Percentiles rank a stretch among this genome's conserved stretches.
Evolutionary conservation across 1,140 invertebrate species (phyloP).

Genomic region (Sinonovacula constricta): DNA sequence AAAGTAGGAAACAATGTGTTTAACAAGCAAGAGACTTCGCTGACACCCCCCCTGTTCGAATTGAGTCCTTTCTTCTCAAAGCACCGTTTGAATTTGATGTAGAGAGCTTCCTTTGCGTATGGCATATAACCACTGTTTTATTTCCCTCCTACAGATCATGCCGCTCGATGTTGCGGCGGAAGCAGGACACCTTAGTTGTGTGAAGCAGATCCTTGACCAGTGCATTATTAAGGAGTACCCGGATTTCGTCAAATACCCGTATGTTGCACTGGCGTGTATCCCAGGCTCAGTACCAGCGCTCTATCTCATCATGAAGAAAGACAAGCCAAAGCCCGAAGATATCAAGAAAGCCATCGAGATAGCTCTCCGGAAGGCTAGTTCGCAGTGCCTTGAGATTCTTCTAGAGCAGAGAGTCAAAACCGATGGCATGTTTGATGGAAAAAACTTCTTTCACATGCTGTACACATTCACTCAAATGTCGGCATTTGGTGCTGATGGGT

Average conservation of each 20-base stretch:
- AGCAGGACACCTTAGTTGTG: constrained; percentile 59
- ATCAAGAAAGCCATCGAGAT: constrained; percentile 61
- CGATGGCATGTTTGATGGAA: constrained; percentile 60
- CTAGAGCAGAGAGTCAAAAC: constrained; percentile 55
- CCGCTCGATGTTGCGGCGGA: constrained; percentile 67
- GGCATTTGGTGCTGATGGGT: constrained; percentile 51
- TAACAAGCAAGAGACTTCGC: too few relatives aligned
- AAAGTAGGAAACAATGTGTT: too few relatives aligned
- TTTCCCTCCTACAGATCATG: constrained; percentile 48
- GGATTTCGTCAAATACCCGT: constrained; percentile 56
- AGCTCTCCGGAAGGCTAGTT: constrained; percentile 52
- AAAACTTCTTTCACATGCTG: constrained; percentile 67
- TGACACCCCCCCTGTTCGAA: too few relatives aligned
- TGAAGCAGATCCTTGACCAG: constrained; percentile 60
- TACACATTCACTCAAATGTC: constrained; percentile 60
- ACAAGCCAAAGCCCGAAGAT: constrained; percentile 55
- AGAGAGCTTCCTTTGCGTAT: too few relatives aligned
- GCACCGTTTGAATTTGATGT: too few relatives aligned
- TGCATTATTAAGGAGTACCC: constrained; percentile 62
- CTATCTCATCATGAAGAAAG: constrained; percentile 56
- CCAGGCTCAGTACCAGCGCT: constrained; percentile 54
- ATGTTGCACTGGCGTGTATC: constrained; percentile 65
- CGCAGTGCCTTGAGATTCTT: constrained; percentile 64
- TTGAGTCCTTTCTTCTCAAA: too few relatives aligned
- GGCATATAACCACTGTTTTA: too few relatives aligned